Evolutionary conservation across 2,888 invertebrate genomes (phyloP), one percentile per base, ranked within the genome.

Genomic region (Nemotelus nigrinus): DNA sequence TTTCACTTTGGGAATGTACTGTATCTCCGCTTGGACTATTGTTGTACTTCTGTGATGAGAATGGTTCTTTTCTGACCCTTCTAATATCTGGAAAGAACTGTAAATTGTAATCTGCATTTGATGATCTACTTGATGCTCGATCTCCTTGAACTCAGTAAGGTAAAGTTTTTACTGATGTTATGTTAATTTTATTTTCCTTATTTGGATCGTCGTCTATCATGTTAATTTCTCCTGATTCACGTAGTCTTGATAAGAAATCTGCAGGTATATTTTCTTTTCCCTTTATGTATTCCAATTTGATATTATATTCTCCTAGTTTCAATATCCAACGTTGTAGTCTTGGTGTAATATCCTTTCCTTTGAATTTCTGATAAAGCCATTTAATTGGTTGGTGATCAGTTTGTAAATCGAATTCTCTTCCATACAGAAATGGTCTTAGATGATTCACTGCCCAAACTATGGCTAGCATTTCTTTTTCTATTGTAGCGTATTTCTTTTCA

Each of bases 161-260:
- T 25, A 25, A 25, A 25, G 25, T 25, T 25, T 25, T 25, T 25
- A 25, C 25, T 25, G 25, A 25, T 25, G 25, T 25, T 25, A 25
- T 25, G 1, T 25, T 25, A 1, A 25, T 25, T 25, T 25, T 25
- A 25, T 25, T 25, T 25, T 25, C 25, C 25, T 25, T 0, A 25
- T 25, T 25, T 25, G 25, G 25, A 25, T 25, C 25, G 25, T 25
- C 25, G 25, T 25, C 25, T 25, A 25, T 25, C 4, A 57, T 10
- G 25, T 57, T 57, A 10, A 10, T 57, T 57, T 57, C 57, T 4
- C 10, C 57, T 57, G 7, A 57, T 57, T 10, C 57, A n/a, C 25
- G 10, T n/a, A 57, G 63, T 63, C 63, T 63, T 2, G 63, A 63
- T 41, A 63, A 41, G 39, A 63, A 63, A 63, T 63, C 63, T 39